A percentile compares a stretch with the other conserved stretches of the same genome.
Conservation (phyloP, 1,140 invertebrate species). For the Euura saliciscinereae region DNA sequence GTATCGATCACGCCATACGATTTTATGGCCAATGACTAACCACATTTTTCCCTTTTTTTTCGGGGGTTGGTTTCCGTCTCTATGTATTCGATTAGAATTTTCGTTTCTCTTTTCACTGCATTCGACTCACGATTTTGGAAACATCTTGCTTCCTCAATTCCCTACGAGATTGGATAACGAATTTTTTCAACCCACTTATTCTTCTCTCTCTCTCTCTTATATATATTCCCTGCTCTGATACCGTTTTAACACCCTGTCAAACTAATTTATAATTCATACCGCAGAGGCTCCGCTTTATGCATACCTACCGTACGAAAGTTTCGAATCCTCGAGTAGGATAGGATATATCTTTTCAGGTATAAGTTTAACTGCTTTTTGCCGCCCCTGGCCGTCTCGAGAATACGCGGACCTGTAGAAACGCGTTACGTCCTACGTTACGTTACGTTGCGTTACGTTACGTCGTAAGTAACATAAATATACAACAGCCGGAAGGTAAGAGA, state of each 20-base stretch:
- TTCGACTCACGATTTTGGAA: slow-evolving; percentile 1
- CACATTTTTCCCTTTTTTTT: not conserved
- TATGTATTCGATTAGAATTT: not conserved
- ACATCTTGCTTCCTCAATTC: not conserved
- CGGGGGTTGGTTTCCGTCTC: not conserved
- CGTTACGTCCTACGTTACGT: too few relatives aligned
- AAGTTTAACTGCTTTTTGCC: not conserved
- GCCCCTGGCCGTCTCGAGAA: not conserved
- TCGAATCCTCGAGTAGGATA: not conserved
- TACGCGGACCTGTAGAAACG: too few relatives aligned
- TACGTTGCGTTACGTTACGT: not conserved
- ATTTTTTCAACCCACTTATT: too few relatives aligned
- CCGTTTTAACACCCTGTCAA: not conserved
- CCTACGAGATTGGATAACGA: too few relatives aligned
- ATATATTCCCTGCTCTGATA: not conserved
- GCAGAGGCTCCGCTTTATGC: not conserved
- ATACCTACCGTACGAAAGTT: not conserved
- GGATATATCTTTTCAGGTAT: not conserved
- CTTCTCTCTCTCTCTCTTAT: not conserved
- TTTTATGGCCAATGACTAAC: slow-evolving; percentile 7
- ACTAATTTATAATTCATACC: slow-evolving; percentile 37
- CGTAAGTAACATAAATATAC: slow-evolving; percentile 13
- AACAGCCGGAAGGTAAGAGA: slow-evolving; percentile 3
- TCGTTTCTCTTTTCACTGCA: not conserved
- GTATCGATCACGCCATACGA: slow-evolving; percentile 1